phyloP scores from a whole-genome alignment of 1,140 invertebrate species.

The Drosophila melanogaster region DNA sequence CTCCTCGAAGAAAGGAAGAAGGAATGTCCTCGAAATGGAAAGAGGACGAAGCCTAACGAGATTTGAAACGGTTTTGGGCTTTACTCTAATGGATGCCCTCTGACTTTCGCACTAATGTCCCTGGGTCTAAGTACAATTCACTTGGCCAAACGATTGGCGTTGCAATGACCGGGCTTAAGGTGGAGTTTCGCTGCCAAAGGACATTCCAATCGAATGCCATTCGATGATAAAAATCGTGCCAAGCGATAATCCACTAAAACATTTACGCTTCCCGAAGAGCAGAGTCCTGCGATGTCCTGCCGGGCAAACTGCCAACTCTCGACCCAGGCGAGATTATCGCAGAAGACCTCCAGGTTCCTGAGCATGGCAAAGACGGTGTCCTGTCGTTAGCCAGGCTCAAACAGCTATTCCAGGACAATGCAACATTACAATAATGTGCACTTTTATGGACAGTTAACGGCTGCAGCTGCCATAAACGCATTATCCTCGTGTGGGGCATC shows the following conservation, averaged over 20 bases:
- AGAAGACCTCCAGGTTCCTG: not conserved
- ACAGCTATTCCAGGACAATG: conserved; percentile 68
- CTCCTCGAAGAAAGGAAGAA: conserved; percentile 12
- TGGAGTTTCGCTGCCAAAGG: conserved; percentile 48
- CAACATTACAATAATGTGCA: conserved; percentile 83
- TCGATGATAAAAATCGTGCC: conserved; percentile 79
- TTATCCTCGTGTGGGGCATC: conserved; percentile 54
- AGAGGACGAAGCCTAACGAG: conserved; percentile 34
- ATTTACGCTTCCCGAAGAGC: conserved; percentile 39
- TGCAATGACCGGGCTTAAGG: conserved; percentile 59
- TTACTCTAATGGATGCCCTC: conserved; percentile 51
- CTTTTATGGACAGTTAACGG: conserved; percentile 80
- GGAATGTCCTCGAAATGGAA: conserved; percentile 28
- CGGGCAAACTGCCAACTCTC: conserved; percentile 32
- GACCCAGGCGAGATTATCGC: conserved; percentile 17
- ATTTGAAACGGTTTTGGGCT: conserved; percentile 53
- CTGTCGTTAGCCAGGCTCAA: conserved; percentile 66
- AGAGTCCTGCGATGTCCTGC: conserved; percentile 28
- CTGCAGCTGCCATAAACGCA: conserved; percentile 78
- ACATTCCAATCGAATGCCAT: conserved; percentile 80
- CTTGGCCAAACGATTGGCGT: conserved; percentile 25
- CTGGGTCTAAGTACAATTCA: conserved; percentile 40
- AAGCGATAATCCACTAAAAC: conserved; percentile 74
- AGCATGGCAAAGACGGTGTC: conserved; percentile 17
- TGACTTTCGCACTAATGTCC: conserved; percentile 14